Evolutionary conservation across 2,888 invertebrate genomes (phyloP).

Genomic region (Sesia bembeciformis): DNA sequence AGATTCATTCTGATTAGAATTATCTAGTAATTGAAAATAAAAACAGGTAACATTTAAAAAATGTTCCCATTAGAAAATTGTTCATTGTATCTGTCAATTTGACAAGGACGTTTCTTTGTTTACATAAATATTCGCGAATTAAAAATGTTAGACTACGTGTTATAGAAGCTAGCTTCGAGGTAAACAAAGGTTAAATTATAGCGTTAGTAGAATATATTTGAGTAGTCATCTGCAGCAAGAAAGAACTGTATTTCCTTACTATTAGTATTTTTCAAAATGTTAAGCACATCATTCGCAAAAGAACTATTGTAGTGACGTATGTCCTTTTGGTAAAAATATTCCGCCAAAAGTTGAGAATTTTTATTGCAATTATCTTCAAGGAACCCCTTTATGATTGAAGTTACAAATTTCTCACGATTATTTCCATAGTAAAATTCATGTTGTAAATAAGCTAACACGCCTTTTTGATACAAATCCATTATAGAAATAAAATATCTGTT

Average conservation of each 20-base stretch:
- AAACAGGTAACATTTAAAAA: no score
- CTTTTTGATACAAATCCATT: constrained; percentile 23
- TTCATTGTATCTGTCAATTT: no score
- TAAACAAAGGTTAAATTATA: no score
- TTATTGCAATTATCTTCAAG: constrained; percentile 7
- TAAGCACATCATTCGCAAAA: background rate
- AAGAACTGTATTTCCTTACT: background rate
- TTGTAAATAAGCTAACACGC: constrained; percentile 18
- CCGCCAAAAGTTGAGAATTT: background rate
- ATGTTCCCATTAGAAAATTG: no score
- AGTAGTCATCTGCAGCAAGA: background rate
- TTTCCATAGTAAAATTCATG: constrained; percentile 9
- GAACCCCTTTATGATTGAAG: constrained; percentile 1
- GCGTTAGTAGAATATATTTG: no score
- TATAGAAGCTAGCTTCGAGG: no score
- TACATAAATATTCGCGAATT: no score
- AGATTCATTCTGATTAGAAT: no score
- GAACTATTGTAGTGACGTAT: background rate
- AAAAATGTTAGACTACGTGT: no score
- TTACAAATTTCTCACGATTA: constrained; percentile 7
- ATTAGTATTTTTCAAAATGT: background rate
- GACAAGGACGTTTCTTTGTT: no score
- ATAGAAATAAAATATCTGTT: constrained; percentile 31
- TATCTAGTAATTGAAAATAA: no score
- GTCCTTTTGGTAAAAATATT: background rate